phyloP scores from a whole-genome alignment of 2,113 vertebrate species.

The Parus major region DNA sequence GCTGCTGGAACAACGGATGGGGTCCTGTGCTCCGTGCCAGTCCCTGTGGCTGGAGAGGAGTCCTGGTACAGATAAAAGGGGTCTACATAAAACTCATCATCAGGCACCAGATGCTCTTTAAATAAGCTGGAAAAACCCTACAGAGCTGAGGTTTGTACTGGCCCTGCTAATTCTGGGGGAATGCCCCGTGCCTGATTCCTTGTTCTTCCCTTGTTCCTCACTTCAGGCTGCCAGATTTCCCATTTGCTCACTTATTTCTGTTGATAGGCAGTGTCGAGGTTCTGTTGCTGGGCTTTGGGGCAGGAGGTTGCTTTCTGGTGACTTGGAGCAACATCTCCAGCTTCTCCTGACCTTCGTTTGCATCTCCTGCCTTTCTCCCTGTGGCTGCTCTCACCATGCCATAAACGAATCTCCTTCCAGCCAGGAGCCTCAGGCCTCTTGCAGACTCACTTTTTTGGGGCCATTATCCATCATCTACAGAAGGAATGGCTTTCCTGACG shows the following conservation, averaged over 20 bases:
- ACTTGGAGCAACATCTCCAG: background rate
- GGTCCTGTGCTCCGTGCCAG: background rate
- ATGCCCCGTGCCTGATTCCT: background rate
- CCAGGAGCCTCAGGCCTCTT: background rate
- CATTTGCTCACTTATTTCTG: constrained; percentile 11
- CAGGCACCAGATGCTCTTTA: constrained; percentile 17
- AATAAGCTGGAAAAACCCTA: background rate
- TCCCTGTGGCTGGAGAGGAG: background rate
- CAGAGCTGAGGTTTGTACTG: background rate
- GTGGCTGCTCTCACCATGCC: background rate
- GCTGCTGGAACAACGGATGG: background rate
- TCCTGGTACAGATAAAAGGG: background rate
- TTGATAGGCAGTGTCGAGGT: background rate
- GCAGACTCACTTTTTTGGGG: background rate
- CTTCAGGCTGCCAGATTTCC: background rate
- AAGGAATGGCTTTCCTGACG: background rate
- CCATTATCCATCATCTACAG: rapidly evolving
- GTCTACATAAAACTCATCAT: background rate
- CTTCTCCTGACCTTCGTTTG: background rate
- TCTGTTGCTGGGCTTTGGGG: background rate
- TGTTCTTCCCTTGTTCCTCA: constrained; percentile 12
- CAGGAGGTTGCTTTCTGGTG: background rate
- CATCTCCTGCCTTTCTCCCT: background rate
- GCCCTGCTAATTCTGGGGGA: background rate
- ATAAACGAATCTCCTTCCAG: background rate